Percentiles rank a stretch among this genome's conserved stretches.
These are phyloP conservation scores for Myotis yumanensis DNA, from an alignment of 2,113 vertebrate species.

Conservation along the genomic window DNA sequence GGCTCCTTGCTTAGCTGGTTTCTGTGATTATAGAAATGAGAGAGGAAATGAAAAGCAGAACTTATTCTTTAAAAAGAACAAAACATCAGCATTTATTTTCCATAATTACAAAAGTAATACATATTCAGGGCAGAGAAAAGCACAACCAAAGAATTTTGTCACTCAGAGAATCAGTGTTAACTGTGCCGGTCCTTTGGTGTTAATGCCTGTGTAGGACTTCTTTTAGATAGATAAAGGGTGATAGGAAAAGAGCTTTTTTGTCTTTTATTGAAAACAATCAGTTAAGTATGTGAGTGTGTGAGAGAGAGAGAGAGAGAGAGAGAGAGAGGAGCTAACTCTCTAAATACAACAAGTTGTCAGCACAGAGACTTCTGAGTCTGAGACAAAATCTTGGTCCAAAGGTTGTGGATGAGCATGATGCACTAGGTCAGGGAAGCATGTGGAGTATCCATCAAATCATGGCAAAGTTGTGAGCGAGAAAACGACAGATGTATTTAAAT, in stretches of 20 bases:
- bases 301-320: too few species aligned
- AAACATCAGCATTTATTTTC: background rate
- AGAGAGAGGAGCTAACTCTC: background rate
- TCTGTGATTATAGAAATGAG: background rate
- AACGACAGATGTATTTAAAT: background rate
- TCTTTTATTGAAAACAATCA: background rate
- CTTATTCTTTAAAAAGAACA: background rate
- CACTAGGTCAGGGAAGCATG: background rate
- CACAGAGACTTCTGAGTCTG: background rate
- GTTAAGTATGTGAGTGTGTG: background rate
- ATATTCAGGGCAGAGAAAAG: conserved; percentile 16
- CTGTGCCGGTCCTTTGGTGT: background rate
- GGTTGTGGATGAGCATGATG: background rate
- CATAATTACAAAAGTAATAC: conserved; percentile 3
- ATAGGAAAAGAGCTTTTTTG: background rate
- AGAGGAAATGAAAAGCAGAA: background rate
- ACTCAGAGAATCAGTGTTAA: background rate
- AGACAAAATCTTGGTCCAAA: background rate
- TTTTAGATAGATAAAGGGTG: background rate
- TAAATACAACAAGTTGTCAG: background rate
- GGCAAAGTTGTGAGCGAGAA: background rate
- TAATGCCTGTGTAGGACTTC: background rate
- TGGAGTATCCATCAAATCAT: background rate
- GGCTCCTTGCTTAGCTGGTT: background rate
- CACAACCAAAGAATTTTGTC: background rate